Base-by-base conservation (phyloP, 2,797 vertebrate species). In the Dendrocincla fuliginosa region DNA sequence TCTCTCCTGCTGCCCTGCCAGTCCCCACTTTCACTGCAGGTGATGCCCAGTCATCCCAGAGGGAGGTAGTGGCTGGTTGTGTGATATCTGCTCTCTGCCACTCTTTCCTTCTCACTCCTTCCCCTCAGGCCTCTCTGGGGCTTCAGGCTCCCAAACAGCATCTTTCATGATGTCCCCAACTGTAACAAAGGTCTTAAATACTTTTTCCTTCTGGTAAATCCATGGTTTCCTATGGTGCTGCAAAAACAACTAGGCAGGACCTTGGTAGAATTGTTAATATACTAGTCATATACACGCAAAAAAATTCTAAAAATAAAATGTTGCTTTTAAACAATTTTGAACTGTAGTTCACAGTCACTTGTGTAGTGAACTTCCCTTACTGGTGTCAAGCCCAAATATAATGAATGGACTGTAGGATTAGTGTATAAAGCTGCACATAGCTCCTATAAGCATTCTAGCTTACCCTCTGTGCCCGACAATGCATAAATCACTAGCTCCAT, bases 401-500 rank as follows among this genome's bases (percentile, higher is more conserved):
- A 85, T 13, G 53, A 61, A 74, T 11, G 41, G 56, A 37, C 47
- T 53, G 57, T 9, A 65, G 61, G 82, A 83, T 53, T 50, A 23
- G 53, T 5, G 42, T 37, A 13, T 19, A 59, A 64, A 77, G 68
- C 37, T 87, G 81, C 78, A 96, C 82, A 53, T 85, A 87, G 70
- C 49, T 69, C 42, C 84, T 81, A 1, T 27, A 86, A 86, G 74
- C 57, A 15, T 39, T 64, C 35, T 70, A 35, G 13, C 44, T 81
- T 60, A 61, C 5, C 53, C 81, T 73, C 87, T 37, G 44, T 47
- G 89, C 42, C 53, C 0, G 0, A 23, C 11, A 5, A 41, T n/a
- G 47, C 69, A 52, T 90, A 78, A 96, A 93, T 96, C 92, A 50
- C 86, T 89, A 95, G 94, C 91, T 96, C 93, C 95, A 95, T 94